Percentiles rank a stretch among this genome's conserved stretches.
phyloP scores from a whole-genome alignment of 2,113 vertebrate species.

The Hyperopisus bebe region DNA sequence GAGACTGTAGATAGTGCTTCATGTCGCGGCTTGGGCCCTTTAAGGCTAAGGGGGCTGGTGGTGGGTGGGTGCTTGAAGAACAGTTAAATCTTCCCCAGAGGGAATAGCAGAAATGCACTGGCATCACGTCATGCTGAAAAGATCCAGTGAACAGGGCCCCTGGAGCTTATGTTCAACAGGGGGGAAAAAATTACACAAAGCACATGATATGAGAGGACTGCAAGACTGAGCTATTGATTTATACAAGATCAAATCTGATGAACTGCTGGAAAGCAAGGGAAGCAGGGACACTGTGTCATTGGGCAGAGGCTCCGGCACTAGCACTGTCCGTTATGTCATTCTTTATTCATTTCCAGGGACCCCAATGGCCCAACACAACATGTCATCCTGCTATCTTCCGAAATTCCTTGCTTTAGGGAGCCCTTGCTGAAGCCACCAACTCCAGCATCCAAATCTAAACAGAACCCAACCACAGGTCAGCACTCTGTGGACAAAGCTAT shows the following conservation, averaged over 20 bases:
- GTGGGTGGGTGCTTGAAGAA: slow-evolving; percentile 55
- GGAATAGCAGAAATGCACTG: slow-evolving; percentile 53
- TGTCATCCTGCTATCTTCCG: background rate
- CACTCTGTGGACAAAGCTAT: background rate
- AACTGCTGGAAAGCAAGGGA: background rate
- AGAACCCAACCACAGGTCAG: background rate
- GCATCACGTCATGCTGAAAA: slow-evolving; percentile 77
- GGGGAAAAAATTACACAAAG: slow-evolving; percentile 39
- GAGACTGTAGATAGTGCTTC: background rate
- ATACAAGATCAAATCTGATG: background rate
- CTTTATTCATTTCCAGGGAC: background rate
- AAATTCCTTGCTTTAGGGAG: background rate
- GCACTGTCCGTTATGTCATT: background rate
- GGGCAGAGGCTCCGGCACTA: background rate
- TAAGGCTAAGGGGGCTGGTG: background rate
- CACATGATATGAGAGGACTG: background rate
- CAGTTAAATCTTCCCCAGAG: slow-evolving; percentile 59
- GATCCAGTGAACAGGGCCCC: slow-evolving; percentile 61
- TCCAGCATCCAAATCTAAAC: background rate
- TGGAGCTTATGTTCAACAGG: slow-evolving; percentile 16
- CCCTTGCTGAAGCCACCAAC: background rate
- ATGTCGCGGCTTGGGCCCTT: background rate
- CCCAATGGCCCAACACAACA: background rate
- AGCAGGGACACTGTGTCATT: background rate
- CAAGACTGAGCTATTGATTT: background rate